These are phyloP conservation scores for Hylaeus volcanicus DNA, from an alignment of 1,140 invertebrate genomes.

Conservation along the genomic window DNA sequence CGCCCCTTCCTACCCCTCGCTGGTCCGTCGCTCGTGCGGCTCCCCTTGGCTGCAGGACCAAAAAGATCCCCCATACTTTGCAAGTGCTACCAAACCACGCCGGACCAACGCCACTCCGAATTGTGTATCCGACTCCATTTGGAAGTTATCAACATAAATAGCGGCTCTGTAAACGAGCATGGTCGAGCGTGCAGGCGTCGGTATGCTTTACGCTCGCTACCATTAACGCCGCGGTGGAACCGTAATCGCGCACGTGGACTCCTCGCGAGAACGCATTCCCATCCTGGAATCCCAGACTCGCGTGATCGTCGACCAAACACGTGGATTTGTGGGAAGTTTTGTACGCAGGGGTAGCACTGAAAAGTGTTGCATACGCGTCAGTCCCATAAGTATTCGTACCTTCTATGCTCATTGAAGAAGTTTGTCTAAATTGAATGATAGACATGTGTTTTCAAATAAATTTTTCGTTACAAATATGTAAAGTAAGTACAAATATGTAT, in stretches of 20 bases:
- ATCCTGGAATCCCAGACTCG: too few relatives aligned
- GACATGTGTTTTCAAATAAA: too few relatives aligned
- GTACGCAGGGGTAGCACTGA: too few relatives aligned
- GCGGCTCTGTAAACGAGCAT: slow-evolving; percentile 65
- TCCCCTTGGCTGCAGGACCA: slow-evolving; percentile 59
- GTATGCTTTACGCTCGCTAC: slow-evolving; percentile 59
- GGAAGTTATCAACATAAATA: slow-evolving; percentile 77
- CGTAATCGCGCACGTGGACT: slow-evolving; percentile 38
- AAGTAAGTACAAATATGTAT: too few relatives aligned
- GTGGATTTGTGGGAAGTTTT: too few relatives aligned
- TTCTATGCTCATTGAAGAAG: too few relatives aligned
- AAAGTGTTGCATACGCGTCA: too few relatives aligned
- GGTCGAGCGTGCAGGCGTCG: slow-evolving; percentile 52
- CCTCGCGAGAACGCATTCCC: slow-evolving; percentile 2
- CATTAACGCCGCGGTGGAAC: slow-evolving; percentile 61
- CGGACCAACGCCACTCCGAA: slow-evolving; percentile 62
- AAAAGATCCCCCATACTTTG: slow-evolving; percentile 75
- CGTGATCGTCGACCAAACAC: too few relatives aligned
- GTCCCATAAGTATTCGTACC: too few relatives aligned
- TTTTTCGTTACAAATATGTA: too few relatives aligned
- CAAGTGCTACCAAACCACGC: slow-evolving; percentile 69
- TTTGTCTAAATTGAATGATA: too few relatives aligned
- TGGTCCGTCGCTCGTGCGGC: not conserved
- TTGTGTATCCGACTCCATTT: slow-evolving; percentile 73
- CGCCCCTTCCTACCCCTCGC: slow-evolving; percentile 43